Percentiles rank a stretch among this genome's conserved stretches.
These are phyloP conservation scores for Mastigias papua DNA, from an alignment of 30 jellyfish, hydroid and myxozoan species.

Conservation along the genomic window DNA sequence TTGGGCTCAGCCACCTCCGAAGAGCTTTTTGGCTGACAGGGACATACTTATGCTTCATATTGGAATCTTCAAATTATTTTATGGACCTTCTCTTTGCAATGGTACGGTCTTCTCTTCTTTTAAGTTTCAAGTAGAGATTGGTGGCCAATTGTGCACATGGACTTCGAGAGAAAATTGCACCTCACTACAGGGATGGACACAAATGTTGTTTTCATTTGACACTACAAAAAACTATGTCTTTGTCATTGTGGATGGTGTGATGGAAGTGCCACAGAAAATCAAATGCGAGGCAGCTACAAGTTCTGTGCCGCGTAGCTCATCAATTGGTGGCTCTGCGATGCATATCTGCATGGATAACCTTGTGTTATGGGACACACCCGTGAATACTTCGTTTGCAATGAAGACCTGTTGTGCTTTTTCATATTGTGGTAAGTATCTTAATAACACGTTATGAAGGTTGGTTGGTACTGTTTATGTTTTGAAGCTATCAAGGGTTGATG, in stretches of 20 bases:
- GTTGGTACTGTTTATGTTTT: too few relatives aligned
- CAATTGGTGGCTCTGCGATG: constrained; percentile 24
- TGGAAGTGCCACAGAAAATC: neutral
- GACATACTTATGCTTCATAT: constrained; percentile 1
- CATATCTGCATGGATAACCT: constrained; percentile 24
- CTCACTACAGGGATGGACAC: constrained; percentile 44
- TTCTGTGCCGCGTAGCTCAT: neutral
- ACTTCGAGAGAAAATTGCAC: neutral
- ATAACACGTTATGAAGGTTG: neutral
- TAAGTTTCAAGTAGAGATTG: neutral
- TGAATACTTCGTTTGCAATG: constrained; percentile 24
- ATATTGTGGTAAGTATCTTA: neutral
- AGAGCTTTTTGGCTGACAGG: neutral
- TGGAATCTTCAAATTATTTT: neutral
- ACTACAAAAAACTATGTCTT: neutral
- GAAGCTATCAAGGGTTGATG: too few relatives aligned
- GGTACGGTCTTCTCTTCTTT: neutral
- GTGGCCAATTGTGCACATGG: constrained; percentile 5
- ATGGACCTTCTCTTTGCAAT: constrained; percentile 5
- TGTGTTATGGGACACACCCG: constrained; percentile 28
- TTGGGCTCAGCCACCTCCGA: constrained; percentile 42
- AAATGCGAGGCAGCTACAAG: neutral
- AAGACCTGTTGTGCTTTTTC: neutral
- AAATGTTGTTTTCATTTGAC: constrained; percentile 9
- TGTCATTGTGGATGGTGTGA: neutral